Conservation (phyloP, 35 echinoderm and acorn worm genomes). For the Apostichopus japonicus region DNA sequence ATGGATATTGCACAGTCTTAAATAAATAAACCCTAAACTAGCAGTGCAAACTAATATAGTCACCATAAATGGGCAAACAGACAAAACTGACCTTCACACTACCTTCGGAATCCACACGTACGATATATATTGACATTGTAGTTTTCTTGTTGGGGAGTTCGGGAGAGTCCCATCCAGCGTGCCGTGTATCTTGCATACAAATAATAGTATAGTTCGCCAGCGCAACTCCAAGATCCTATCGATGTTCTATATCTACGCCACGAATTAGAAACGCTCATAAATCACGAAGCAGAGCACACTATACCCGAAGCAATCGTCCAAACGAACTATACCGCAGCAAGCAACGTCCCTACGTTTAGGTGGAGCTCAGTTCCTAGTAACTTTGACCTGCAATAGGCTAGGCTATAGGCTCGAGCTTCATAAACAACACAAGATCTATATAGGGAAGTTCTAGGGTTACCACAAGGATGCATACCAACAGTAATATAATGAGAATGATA, state of each 20-base stretch:
- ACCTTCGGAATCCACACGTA: background rate
- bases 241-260: background rate
- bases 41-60: constrained; percentile 11
- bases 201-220: background rate
- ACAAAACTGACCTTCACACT: constrained; percentile 43
- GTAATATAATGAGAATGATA: background rate
- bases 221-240: background rate
- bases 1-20: constrained; percentile 19
- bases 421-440: no score
- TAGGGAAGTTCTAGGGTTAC: no score
- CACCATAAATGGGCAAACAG: constrained; percentile 24
- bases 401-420: background rate
- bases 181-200: background rate
- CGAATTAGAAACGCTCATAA: background rate
- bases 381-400: background rate
- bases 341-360: background rate
- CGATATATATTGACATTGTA: background rate
- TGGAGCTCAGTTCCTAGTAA: background rate
- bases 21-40: constrained; percentile 23
- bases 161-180: no score
- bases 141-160: background rate
- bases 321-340: background rate
- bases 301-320: background rate
- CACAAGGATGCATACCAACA: no score
- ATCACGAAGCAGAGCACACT: background rate